Percentiles rank a stretch among this genome's conserved stretches.
phyloP scores from a whole-genome alignment of 2,888 invertebrate genomes.

The Eristalis intricaria region DNA sequence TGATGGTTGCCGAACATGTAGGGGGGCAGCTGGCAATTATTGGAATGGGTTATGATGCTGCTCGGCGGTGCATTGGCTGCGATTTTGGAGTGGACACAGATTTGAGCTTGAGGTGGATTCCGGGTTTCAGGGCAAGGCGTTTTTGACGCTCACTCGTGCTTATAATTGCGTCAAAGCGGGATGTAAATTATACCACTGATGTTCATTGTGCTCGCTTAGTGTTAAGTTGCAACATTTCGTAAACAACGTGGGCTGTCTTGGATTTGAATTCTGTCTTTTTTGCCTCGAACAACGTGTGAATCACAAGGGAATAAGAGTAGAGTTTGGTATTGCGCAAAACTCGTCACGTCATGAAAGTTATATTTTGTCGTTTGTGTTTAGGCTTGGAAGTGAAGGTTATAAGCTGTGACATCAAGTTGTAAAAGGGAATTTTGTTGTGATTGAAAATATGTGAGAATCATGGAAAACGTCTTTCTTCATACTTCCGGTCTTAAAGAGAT shows the following conservation, averaged over 20 bases:
- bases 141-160: slow-evolving; percentile 37
- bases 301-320: not conserved
- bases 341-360: not conserved
- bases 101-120: slow-evolving; percentile 15
- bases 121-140: slow-evolving; percentile 38
- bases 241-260: not conserved
- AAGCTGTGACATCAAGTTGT: too few relatives aligned
- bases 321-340: not conserved
- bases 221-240: not conserved
- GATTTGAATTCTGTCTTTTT: not conserved
- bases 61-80: slow-evolving; percentile 3
- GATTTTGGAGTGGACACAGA: slow-evolving; percentile 22
- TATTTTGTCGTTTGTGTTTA: not conserved
- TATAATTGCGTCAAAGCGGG: slow-evolving; percentile 59
- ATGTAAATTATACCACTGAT: slow-evolving; percentile 47
- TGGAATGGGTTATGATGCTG: slow-evolving; percentile 58
- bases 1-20: not conserved
- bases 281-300: not conserved
- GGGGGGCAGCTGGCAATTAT: slow-evolving; percentile 56
- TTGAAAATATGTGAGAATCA: too few relatives aligned
- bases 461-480: too few relatives aligned
- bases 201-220: too few relatives aligned
- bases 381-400: too few relatives aligned
- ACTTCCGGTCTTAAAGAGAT: too few relatives aligned
- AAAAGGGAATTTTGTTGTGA: too few relatives aligned